phyloP scores from a whole-genome alignment of 2,888 invertebrate genomes.

The Aphidoletes aphidimyza region DNA sequence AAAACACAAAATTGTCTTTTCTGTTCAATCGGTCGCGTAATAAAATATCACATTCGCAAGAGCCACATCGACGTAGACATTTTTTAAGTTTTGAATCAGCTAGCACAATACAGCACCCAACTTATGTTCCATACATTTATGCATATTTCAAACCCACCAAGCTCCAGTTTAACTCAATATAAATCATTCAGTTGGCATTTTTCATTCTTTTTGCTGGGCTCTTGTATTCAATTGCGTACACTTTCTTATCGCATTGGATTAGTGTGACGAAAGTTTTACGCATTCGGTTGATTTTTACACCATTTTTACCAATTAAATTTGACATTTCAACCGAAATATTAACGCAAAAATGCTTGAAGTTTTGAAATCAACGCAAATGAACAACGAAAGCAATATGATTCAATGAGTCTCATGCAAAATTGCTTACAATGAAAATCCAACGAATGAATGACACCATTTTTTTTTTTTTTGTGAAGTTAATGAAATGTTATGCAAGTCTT shows the following conservation, averaged over 20 bases:
- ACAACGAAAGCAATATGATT: too few relatives aligned
- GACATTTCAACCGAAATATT: background rate
- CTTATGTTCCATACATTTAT: too few relatives aligned
- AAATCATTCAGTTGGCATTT: background rate
- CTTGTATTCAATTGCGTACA: background rate
- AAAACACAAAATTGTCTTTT: constrained; percentile 19
- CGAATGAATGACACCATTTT: too few relatives aligned
- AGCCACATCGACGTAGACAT: background rate
- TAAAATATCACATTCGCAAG: background rate
- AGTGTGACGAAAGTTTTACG: constrained; percentile 16
- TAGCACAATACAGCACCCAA: too few relatives aligned
- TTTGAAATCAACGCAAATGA: background rate
- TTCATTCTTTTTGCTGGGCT: background rate
- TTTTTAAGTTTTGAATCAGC: too few relatives aligned
- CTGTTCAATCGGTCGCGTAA: constrained; percentile 39
- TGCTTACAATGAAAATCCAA: too few relatives aligned
- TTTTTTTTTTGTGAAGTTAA: too few relatives aligned
- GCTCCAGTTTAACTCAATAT: background rate
- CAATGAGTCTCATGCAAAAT: too few relatives aligned
- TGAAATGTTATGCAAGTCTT: too few relatives aligned
- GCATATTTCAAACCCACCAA: background rate
- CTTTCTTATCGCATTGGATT: constrained; percentile 8
- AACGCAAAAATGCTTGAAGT: background rate
- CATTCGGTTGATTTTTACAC: background rate
- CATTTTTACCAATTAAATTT: constrained; percentile 28